Percentiles rank a stretch among this genome's conserved stretches.
Conservation (phyloP, 2,113 vertebrate genomes). For the Neomonachus schauinslandi region DNA sequence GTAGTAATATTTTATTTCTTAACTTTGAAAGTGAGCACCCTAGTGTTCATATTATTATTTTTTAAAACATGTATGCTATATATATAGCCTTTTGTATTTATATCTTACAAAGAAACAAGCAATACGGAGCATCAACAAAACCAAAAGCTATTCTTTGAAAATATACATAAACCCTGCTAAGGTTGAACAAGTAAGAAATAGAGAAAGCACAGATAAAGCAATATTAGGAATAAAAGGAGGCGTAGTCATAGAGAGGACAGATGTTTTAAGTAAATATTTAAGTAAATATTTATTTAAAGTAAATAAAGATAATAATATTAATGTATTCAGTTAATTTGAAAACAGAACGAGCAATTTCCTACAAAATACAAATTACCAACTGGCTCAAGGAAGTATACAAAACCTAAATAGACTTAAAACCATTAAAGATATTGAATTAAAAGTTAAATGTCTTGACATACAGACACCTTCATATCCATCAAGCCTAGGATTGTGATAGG, state of each 20-base stretch:
- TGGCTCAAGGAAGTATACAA: background rate
- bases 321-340: background rate
- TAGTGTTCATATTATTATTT: conserved; percentile 17
- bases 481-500: background rate
- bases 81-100: background rate
- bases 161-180: background rate
- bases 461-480: background rate
- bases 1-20: background rate
- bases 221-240: background rate
- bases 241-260: background rate
- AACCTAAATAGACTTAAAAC: background rate
- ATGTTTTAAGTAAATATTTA: background rate
- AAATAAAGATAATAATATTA: background rate
- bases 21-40: background rate
- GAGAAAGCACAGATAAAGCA: background rate
- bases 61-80: background rate
- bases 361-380: background rate
- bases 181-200: background rate
- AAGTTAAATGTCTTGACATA: background rate
- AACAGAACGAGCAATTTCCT: background rate
- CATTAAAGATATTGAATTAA: background rate
- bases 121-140: background rate
- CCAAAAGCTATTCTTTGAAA: background rate
- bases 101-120: background rate
- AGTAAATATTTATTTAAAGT: too few species aligned